These are phyloP conservation scores for Drosophila funebris DNA, from an alignment of 1,140 invertebrate species.

Conservation along the genomic window DNA sequence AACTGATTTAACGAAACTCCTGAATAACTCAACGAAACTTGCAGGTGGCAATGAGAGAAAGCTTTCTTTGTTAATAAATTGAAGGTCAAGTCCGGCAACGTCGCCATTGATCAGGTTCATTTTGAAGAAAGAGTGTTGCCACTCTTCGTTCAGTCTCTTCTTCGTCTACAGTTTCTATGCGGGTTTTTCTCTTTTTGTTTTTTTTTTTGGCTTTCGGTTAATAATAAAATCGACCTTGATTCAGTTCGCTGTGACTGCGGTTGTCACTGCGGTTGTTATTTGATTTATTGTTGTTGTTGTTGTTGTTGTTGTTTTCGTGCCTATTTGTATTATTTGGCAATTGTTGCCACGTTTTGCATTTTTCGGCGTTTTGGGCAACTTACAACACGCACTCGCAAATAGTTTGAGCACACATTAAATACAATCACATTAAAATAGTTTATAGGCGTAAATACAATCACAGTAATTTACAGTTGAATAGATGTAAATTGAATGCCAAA, in stretches of 20 bases:
- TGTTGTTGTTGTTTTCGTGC: slow-evolving; percentile 54
- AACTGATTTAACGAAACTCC: neutral
- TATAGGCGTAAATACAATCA: slow-evolving; percentile 14
- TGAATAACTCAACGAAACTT: neutral
- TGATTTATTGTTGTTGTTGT: slow-evolving; percentile 32
- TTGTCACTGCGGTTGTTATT: slow-evolving; percentile 20
- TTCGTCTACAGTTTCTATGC: slow-evolving; percentile 8
- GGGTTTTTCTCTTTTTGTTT: slow-evolving; percentile 17
- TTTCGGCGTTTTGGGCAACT: slow-evolving; percentile 48
- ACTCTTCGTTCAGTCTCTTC: slow-evolving; percentile 1
- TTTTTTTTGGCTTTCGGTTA: slow-evolving; percentile 30
- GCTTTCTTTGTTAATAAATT: neutral
- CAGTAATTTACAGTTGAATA: slow-evolving; percentile 7
- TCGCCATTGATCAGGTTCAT: neutral
- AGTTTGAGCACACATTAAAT: slow-evolving; percentile 43
- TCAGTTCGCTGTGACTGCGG: slow-evolving; percentile 28
- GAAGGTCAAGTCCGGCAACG: neutral
- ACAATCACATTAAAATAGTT: neutral
- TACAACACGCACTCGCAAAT: slow-evolving; percentile 52
- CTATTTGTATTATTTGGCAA: slow-evolving; percentile 74
- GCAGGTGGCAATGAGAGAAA: neutral
- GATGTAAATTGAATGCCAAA: slow-evolving; percentile 21
- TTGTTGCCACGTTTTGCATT: slow-evolving; percentile 61
- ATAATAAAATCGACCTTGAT: slow-evolving; percentile 57
- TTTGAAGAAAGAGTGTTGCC: neutral